These are phyloP conservation scores for Scolopax rusticola DNA, from an alignment of 2,797 vertebrate species.

Conservation along the genomic window DNA sequence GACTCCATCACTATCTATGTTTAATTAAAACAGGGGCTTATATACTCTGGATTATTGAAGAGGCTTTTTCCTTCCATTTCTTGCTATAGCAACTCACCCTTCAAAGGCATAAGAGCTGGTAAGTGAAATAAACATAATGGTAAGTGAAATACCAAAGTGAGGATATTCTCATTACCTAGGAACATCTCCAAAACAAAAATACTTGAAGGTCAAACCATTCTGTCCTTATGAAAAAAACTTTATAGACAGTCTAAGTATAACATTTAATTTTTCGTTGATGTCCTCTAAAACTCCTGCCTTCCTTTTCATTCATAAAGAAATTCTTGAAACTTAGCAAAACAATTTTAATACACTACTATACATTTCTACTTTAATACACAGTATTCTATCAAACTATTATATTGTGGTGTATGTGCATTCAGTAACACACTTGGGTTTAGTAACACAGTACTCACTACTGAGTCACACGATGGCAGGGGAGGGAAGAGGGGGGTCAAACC, in stretches of 20 bases:
- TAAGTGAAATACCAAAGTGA: neutral
- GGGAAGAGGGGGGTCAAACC: neutral
- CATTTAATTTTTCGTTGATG: neutral
- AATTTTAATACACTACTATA: neutral
- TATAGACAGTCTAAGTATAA: neutral
- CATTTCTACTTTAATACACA: neutral
- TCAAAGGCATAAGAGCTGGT: neutral
- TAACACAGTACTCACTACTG: neutral
- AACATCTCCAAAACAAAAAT: neutral
- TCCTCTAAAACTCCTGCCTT: neutral
- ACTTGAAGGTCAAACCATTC: neutral
- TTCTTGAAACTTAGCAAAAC: neutral
- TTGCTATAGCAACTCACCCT: neutral
- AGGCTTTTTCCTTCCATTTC: neutral
- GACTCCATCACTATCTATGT: neutral
- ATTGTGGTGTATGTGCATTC: neutral
- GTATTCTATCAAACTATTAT: neutral
- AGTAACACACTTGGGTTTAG: constrained; percentile 35
- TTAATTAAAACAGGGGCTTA: neutral
- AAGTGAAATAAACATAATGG: neutral
- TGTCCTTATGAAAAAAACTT: neutral
- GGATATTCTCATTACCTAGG: neutral
- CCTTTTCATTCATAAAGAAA: neutral
- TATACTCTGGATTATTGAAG: neutral
- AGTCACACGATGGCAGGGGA: accelerated